Conservation (phyloP, 2,797 vertebrate genomes). For the Odontamblyopus lacepedii region DNA sequence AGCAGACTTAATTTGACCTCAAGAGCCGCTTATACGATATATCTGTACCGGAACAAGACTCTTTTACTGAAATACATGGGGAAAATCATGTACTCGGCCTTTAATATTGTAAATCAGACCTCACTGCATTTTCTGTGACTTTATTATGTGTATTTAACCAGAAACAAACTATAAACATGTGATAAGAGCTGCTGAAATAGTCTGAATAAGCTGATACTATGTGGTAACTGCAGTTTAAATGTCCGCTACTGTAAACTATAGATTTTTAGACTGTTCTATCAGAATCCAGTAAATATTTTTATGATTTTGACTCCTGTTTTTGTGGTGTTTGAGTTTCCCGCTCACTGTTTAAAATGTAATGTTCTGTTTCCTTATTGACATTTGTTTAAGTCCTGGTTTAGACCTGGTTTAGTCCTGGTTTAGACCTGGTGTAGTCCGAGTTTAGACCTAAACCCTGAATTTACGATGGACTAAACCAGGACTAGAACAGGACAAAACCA, state of each 20-base stretch:
- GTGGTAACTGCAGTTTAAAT: slow-evolving; percentile 34
- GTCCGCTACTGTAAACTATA: slow-evolving; percentile 56
- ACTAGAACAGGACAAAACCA: no score
- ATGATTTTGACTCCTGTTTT: slow-evolving; percentile 39
- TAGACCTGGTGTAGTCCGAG: no score
- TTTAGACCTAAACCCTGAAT: neutral
- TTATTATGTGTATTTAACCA: slow-evolving; percentile 40
- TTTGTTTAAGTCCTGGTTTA: neutral
- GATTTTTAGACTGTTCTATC: slow-evolving; percentile 69
- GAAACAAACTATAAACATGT: slow-evolving; percentile 28
- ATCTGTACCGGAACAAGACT: no score
- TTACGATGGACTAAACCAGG: no score
- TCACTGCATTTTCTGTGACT: slow-evolving; percentile 3
- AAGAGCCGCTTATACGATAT: no score
- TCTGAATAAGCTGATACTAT: slow-evolving; percentile 47
- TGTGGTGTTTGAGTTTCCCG: no score
- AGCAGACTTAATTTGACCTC: no score
- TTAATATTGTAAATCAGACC: no score
- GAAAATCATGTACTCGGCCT: no score
- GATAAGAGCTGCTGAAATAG: slow-evolving; percentile 46
- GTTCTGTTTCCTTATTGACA: no score
- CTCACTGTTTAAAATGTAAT: neutral
- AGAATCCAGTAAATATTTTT: slow-evolving; percentile 85
- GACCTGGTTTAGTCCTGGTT: no score
- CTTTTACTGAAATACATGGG: no score